Base-by-base conservation (phyloP, 2,113 vertebrate genomes). In the Catharus bicknelli region DNA sequence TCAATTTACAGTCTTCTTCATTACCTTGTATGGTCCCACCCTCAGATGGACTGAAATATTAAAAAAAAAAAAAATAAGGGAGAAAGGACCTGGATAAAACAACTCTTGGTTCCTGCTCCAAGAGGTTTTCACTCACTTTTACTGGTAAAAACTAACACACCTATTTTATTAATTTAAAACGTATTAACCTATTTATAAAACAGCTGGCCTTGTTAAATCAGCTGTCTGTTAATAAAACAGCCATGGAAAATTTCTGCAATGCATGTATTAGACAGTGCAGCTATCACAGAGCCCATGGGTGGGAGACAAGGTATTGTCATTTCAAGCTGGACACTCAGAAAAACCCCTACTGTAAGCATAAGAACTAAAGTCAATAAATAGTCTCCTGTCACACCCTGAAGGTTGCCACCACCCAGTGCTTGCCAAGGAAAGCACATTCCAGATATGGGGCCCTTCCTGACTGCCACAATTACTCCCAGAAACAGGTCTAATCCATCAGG, bases 391-490 rank as follows among this genome's bases (percentile, higher is more conserved):
- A 92, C 82, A 89, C 84, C 90, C 96, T 83, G 47, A 85, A 80
- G 59, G 72, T 63, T 94, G 87, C 82, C 84, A 95, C 77, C 67
- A 70, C 63, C 72, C 84, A 74, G 67, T 2, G 2, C 72, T 86
- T 76, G 87, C 94, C 94, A 94, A 88, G 63, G 48, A 94, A 95
- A 94, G 67, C 79, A 91, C 75, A 88, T 93, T 94, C 87, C 87
- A 96, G 87, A 83, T 80, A 79, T 0, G 0, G 16, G 68, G 80
- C 76, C 68, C 81, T 91, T 96, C 84, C 93, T 83, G 86, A 42
- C 74, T 87, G 94, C 81, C 30, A 66, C 89, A 94, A 94, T 86
- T 86, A 86, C 69, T 92, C 90, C 76, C 86, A 93, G 92, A 93
- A 95, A 70, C 53, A 80, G 34, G 83, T 53, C 86, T 88, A 83